Percentiles rank a stretch among this genome's conserved stretches.
Evolutionary conservation across 2,797 vertebrate species (phyloP).

Genomic region (Todus mexicanus): DNA sequence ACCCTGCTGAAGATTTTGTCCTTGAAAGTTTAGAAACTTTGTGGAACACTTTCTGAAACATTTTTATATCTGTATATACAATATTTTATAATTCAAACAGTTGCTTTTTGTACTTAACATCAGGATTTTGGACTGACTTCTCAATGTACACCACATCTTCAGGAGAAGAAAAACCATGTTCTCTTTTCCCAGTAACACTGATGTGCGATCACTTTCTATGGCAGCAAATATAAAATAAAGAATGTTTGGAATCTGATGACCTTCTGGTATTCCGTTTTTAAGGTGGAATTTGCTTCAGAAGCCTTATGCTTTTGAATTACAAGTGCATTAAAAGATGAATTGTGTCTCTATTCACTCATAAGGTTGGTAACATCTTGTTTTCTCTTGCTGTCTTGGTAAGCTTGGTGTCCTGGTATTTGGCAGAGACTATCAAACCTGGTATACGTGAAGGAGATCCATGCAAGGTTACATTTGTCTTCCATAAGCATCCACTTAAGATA

Average conservation of each 20-base stretch:
- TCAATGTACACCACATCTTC: neutral
- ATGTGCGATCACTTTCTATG: neutral
- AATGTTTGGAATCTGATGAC: conserved; percentile 24
- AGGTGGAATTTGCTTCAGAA: neutral
- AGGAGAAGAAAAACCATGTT: neutral
- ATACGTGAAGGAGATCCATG: neutral
- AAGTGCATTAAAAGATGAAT: neutral
- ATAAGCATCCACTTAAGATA: neutral
- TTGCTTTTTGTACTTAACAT: conserved; percentile 58
- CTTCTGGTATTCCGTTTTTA: neutral
- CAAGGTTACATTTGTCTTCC: neutral
- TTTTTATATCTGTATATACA: conserved; percentile 49
- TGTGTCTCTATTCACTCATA: neutral
- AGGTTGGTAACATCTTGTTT: neutral
- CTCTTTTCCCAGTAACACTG: neutral
- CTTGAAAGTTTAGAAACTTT: conserved; percentile 8
- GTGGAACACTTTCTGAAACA: conserved; percentile 28
- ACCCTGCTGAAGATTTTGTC: conserved; percentile 22
- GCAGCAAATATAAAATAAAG: conserved; percentile 40
- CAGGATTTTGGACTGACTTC: conserved; percentile 42
- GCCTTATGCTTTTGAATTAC: neutral
- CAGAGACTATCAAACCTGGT: neutral
- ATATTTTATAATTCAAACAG: conserved; percentile 50
- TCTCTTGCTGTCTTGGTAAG: neutral
- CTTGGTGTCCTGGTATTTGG: neutral